Conservation (phyloP, 2,113 vertebrate species). For the Carassius carassius region DNA sequence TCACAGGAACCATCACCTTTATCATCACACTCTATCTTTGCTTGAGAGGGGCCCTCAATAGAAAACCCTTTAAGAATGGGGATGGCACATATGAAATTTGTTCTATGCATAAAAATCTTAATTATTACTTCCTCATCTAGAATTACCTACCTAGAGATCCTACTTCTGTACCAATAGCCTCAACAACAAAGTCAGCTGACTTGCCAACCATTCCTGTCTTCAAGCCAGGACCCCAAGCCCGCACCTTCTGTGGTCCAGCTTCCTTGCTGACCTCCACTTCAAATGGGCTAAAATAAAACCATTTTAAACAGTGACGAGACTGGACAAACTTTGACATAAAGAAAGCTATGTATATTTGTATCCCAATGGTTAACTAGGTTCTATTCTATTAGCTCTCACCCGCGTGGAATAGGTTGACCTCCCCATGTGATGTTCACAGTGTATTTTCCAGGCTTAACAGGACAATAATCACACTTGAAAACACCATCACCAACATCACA, state of each 20-base stretch:
- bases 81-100: not conserved
- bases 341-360: not conserved
- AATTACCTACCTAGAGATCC: constrained; percentile 86
- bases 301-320: not conserved
- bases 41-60: constrained; percentile 93
- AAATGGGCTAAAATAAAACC: constrained; percentile 77
- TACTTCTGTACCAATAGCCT: constrained; percentile 91
- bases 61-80: constrained; percentile 82
- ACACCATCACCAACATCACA: constrained; percentile 84
- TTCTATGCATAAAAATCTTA: not conserved
- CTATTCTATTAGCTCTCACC: constrained; percentile 68
- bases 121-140: not conserved
- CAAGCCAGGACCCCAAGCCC: constrained; percentile 94
- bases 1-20: constrained; percentile 92
- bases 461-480: constrained; percentile 90
- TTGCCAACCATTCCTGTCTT: constrained; percentile 92
- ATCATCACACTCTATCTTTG: constrained; percentile 94
- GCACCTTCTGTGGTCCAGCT: constrained; percentile 87
- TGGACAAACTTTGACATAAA: not conserved
- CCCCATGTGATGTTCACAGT: constrained; percentile 91
- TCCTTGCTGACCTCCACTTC: constrained; percentile 86
- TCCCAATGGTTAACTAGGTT: not conserved
- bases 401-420: constrained; percentile 88
- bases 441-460: constrained; percentile 86
- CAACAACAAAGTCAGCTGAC: constrained; percentile 94